A percentile compares a stretch with the other conserved stretches of the same genome.
Conservation (phyloP, 53 echinoderm and acorn worm genomes). For the Mesocentrotus franciscanus region DNA sequence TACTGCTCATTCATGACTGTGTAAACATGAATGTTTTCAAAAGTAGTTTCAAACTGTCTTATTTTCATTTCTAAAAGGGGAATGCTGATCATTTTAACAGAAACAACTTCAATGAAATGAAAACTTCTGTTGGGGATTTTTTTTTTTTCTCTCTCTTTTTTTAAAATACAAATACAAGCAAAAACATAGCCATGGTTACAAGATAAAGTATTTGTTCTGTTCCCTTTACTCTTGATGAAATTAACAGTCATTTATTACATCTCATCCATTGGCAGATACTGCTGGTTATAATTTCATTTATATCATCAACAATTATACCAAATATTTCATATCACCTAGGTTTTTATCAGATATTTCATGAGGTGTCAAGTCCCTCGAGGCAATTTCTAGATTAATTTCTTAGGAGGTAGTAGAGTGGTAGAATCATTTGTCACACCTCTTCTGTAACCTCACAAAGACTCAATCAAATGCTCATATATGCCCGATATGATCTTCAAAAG, state of each 20-base stretch:
- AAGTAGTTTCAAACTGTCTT: background rate
- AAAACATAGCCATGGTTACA: background rate
- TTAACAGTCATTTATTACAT: background rate
- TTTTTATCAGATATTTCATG: conserved; percentile 17
- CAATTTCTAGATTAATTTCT: background rate
- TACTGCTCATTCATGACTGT: background rate
- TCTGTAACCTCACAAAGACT: conserved; percentile 1
- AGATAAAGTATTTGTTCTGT: background rate
- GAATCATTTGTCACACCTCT: conserved; percentile 34
- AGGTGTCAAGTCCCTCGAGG: conserved; percentile 11
- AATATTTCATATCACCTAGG: background rate
- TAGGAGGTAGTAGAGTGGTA: conserved; percentile 13
- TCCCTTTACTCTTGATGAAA: background rate
- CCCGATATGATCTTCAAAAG: conserved; percentile 1
- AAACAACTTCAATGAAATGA: background rate
- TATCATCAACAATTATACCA: background rate
- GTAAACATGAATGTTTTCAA: background rate
- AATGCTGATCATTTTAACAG: background rate
- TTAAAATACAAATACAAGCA: too few relatives aligned
- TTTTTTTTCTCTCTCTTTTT: background rate
- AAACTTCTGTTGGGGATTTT: background rate
- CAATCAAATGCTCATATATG: conserved; percentile 31
- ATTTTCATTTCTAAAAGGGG: background rate
- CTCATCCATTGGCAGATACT: background rate
- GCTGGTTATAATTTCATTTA: background rate